Conservation (phyloP, 2,888 invertebrate genomes). For the Xanthorhoe designata region DNA sequence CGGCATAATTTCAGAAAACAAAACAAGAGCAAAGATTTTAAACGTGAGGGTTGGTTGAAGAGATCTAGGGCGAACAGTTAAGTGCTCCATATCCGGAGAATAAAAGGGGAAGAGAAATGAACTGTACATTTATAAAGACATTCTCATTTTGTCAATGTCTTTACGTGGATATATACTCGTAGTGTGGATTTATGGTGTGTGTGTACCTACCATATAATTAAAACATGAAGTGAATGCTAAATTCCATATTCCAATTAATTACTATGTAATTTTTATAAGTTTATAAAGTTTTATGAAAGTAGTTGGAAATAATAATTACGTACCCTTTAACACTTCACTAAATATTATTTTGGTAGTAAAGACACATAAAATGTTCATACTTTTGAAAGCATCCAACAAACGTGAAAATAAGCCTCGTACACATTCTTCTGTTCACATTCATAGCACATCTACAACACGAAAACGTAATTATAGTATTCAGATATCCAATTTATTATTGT, state of each 20-base stretch:
- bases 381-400: not conserved
- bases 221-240: not conserved
- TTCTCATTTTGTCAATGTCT: slow-evolving; percentile 44
- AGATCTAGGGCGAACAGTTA: slow-evolving; percentile 42
- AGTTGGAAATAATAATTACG: not conserved
- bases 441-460: not conserved
- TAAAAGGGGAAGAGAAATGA: slow-evolving; percentile 39
- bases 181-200: slow-evolving; percentile 19
- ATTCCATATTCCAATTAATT: not conserved
- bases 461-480: not conserved
- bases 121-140: slow-evolving; percentile 44
- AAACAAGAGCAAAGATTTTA: slow-evolving; percentile 36
- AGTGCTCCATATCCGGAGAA: slow-evolving; percentile 41
- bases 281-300: too few relatives aligned
- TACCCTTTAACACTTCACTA: slow-evolving; percentile 5
- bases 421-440: slow-evolving; percentile 3
- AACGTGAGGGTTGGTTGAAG: slow-evolving; percentile 34
- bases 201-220: not conserved
- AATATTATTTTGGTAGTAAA: slow-evolving; percentile 6
- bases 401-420: not conserved
- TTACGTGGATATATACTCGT: slow-evolving; percentile 40
- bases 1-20: slow-evolving; percentile 37
- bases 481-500: slow-evolving; percentile 3
- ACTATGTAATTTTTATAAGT: too few relatives aligned
- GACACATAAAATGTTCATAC: slow-evolving; percentile 13